phyloP scores from a whole-genome alignment of 2,888 invertebrate genomes.

The Thymelicus sylvestris region DNA sequence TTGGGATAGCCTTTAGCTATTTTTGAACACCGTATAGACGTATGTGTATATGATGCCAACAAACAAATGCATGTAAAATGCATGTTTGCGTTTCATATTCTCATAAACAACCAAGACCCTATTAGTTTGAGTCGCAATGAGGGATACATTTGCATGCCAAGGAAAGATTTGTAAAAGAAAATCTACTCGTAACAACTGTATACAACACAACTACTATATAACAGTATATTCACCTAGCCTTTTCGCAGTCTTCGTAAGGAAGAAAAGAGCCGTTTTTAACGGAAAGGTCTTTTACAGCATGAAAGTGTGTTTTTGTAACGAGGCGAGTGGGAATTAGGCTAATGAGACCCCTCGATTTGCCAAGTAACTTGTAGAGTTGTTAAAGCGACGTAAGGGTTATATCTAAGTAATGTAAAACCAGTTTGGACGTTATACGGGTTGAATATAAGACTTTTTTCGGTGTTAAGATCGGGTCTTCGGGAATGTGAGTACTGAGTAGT shows the following conservation, averaged over 20 bases:
- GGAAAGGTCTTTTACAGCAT: slow-evolving; percentile 18
- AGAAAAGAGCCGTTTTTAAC: slow-evolving; percentile 20
- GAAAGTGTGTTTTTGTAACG: slow-evolving; percentile 9
- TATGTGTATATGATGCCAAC: too few species aligned
- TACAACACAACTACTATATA: not conserved
- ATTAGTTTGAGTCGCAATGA: not conserved
- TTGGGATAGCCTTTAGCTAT: too few species aligned
- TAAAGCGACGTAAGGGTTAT: slow-evolving; percentile 6
- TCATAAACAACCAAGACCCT: not conserved
- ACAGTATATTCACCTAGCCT: not conserved
- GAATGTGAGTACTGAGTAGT: too few species aligned
- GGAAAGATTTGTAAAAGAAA: slow-evolving; percentile 9
- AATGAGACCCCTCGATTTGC: slow-evolving; percentile 28
- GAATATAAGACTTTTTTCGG: too few species aligned
- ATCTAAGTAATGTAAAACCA: slow-evolving; percentile 4
- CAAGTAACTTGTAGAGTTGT: slow-evolving; percentile 12
- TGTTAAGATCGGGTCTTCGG: too few species aligned
- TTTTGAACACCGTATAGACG: too few species aligned
- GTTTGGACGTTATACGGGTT: not conserved
- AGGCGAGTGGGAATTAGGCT: slow-evolving; percentile 26
- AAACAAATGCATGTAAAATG: too few species aligned
- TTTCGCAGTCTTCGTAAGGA: slow-evolving; percentile 14
- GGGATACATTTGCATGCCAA: not conserved
- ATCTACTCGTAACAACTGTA: not conserved
- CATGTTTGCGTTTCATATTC: too few species aligned